Base-by-base conservation (phyloP, 2,797 vertebrate genomes). In the Neosilurus mollespiculum region DNA sequence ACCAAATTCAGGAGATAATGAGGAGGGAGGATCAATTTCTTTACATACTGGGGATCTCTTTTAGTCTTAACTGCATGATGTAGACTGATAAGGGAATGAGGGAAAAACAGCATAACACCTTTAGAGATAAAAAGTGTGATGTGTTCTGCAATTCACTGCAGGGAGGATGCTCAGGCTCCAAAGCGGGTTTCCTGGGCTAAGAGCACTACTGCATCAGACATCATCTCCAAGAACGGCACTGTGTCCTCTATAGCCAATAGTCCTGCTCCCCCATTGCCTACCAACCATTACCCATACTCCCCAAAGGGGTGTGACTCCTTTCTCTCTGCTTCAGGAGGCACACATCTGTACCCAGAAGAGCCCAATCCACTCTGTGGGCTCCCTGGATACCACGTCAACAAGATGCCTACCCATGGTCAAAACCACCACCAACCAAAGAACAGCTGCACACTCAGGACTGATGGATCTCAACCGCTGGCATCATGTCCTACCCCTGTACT, bases 91-190 rank as follows among this genome's bases (percentile, higher is more conserved):
- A 9, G 22, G 22, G 2, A 72, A 54, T 72, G n/a, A 54, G 70
- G 0, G 4, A 53, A 16, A 1, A 12, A 15, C n/a, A 14, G 59
- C 5, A 18, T 12, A 61, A 56, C 30, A 18, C 30, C 2, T 34
- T 62, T 24, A 49, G 59, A 58, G 9, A 64, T 18, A 26, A 71
- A 49, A 26, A 10, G 3, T 34, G 58, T 34, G 4, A 76, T 59
- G 10, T 76, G 26, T 18, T 76, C 58, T 78, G 18, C 16, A 6
- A 26, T 78, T 64, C 61, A 34, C 51, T 72, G 2, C 87, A 99
- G 98, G 93, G 98, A 99, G 85, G 98, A 99, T 0, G 97, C 97
- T 1, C 93, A 95, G 37, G 96, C 97, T 1, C 98, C 98, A 1
- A 97, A 96, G 90, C 94, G 96, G 1, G 94, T 96, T 0, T 93